These are phyloP conservation scores for Ryuthela nishihirai DNA, from an alignment of 2,888 invertebrate species.

Conservation along the genomic window DNA sequence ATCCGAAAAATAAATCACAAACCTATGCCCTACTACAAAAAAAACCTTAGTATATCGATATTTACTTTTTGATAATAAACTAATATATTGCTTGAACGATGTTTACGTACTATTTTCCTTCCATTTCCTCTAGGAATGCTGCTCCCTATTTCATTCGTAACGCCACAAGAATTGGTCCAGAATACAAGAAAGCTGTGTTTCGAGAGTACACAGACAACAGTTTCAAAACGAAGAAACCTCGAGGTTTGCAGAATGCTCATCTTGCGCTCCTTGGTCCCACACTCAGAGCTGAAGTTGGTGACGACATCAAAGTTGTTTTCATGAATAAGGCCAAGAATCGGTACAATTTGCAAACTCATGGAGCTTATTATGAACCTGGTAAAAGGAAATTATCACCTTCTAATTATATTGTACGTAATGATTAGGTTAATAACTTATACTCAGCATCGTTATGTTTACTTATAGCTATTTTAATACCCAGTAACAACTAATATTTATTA, in stretches of 20 bases:
- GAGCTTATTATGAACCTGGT: conserved; percentile 32
- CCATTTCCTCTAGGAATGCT: conserved; percentile 22
- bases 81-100: too few species aligned
- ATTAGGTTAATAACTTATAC: too few species aligned
- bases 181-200: conserved; percentile 40
- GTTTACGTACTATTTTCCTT: too few species aligned
- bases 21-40: too few species aligned
- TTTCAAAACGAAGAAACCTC: conserved; percentile 22
- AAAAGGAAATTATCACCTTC: neutral
- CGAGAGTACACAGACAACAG: conserved; percentile 38
- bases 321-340: conserved; percentile 35
- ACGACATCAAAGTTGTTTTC: conserved; percentile 39
- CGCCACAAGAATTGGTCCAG: conserved; percentile 37
- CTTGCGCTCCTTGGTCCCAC: conserved; percentile 44
- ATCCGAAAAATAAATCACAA: too few species aligned
- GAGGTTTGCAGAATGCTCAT: conserved; percentile 24
- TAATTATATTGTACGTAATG: too few species aligned
- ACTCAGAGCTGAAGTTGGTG: conserved; percentile 46
- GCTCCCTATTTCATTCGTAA: conserved; percentile 23
- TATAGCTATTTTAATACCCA: too few species aligned
- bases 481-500: too few species aligned
- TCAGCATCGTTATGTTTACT: too few species aligned
- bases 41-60: too few species aligned
- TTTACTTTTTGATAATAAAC: too few species aligned
- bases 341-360: conserved; percentile 38